phyloP scores from a whole-genome alignment of 1,140 invertebrate species.

The Pseudomyrmex sp. region DNA sequence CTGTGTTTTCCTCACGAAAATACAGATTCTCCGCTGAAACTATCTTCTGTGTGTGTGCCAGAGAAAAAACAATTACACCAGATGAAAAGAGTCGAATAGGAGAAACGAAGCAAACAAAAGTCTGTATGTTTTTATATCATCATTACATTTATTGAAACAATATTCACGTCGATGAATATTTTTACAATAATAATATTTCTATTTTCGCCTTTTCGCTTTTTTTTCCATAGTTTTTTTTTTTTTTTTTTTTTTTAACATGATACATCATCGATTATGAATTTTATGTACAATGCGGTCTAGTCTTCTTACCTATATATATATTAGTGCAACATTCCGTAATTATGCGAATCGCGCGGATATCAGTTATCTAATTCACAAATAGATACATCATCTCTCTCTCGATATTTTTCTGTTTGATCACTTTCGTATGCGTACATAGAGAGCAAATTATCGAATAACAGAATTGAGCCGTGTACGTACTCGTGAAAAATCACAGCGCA shows the following conservation, averaged over 20 bases:
- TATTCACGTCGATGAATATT: conserved; percentile 80
- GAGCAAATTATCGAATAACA: conserved; percentile 22
- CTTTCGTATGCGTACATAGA: not conserved
- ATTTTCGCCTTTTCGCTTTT: conserved; percentile 59
- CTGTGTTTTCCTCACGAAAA: not conserved
- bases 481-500: conserved; percentile 31
- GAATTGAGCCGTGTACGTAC: not conserved
- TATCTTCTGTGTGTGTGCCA: not conserved
- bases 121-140: conserved; percentile 72
- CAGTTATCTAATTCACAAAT: conserved; percentile 64
- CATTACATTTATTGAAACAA: conserved; percentile 83
- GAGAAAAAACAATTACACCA: not conserved
- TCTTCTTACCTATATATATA: conserved; percentile 63
- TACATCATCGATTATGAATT: conserved; percentile 77
- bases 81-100: conserved; percentile 33
- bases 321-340: conserved; percentile 68
- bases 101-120: conserved; percentile 17
- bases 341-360: conserved; percentile 65
- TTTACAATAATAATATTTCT: conserved; percentile 74
- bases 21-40: not conserved
- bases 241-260: conserved; percentile 67
- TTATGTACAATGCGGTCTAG: conserved; percentile 75
- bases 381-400: conserved; percentile 47
- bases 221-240: conserved; percentile 34
- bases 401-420: conserved; percentile 67